phyloP scores from a whole-genome alignment of 1,140 invertebrate genomes.

The Macrotrachela quadricornifera region DNA sequence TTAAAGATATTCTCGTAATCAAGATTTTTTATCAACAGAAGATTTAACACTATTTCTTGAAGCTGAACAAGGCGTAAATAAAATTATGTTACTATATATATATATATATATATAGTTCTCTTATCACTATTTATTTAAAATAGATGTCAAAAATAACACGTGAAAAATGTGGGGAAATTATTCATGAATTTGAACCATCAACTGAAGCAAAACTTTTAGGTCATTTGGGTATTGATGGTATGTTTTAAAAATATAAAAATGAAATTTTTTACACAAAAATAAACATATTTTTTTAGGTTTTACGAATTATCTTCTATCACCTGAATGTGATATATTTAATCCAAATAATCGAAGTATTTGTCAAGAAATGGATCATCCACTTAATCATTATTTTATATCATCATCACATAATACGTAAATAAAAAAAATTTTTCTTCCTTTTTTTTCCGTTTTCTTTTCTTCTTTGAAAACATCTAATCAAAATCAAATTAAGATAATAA shows the following conservation, averaged over 20 bases:
- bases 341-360: constrained; percentile 32
- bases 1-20: constrained; percentile 40
- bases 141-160: constrained; percentile 31
- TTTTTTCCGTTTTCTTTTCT: too few relatives aligned
- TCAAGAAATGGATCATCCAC: constrained; percentile 41
- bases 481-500: too few relatives aligned
- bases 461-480: too few relatives aligned
- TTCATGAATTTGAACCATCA: constrained; percentile 39
- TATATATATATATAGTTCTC: background rate
- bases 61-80: constrained; percentile 41
- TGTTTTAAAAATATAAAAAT: constrained; percentile 3
- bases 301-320: constrained; percentile 38
- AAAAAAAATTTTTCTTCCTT: too few relatives aligned
- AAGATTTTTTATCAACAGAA: constrained; percentile 39
- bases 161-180: constrained; percentile 34
- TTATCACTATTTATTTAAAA: too few relatives aligned
- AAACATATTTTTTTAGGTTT: constrained; percentile 34
- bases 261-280: too few relatives aligned
- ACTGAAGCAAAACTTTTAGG: constrained; percentile 35
- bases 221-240: constrained; percentile 41
- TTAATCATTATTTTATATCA: constrained; percentile 43
- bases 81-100: background rate
- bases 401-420: constrained; percentile 45
- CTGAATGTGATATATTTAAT: constrained; percentile 40
- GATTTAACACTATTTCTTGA: constrained; percentile 42